Evolutionary conservation across 2,797 vertebrate species (phyloP).

Genomic region (Sus cebifrons): DNA sequence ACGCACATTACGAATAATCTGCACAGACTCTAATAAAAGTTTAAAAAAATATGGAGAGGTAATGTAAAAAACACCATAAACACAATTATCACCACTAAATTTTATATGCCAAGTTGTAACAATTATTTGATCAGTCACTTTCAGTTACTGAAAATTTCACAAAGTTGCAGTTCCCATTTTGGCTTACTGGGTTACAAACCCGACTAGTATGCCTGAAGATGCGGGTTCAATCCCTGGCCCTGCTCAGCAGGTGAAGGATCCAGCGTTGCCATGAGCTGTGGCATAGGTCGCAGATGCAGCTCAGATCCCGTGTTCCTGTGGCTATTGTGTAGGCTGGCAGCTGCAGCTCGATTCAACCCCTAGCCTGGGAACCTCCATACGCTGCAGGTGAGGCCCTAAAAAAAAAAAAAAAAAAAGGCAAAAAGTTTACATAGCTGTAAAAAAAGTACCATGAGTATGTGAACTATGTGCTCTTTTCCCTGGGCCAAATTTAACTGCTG

Average conservation of each 20-base stretch:
- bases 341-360: too few relatives aligned
- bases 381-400: too few relatives aligned
- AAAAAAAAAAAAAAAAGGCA: neutral
- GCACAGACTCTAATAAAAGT: neutral
- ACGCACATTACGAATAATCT: neutral
- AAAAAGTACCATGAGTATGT: neutral
- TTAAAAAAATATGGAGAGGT: neutral
- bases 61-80: neutral
- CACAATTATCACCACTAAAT: neutral
- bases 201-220: too few relatives aligned
- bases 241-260: too few relatives aligned
- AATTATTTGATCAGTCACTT: neutral
- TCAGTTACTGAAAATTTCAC: neutral
- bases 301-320: too few relatives aligned
- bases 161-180: neutral
- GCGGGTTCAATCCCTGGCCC: too few relatives aligned
- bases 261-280: too few relatives aligned
- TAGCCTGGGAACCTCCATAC: too few relatives aligned
- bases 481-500: neutral
- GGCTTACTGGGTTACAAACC: too few relatives aligned
- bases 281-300: too few relatives aligned
- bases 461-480: neutral
- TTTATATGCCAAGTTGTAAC: neutral
- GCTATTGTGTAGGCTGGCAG: too few relatives aligned
- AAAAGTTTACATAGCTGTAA: neutral